phyloP scores from a whole-genome alignment of 2,113 vertebrate species.

The Nansenia antarctica region DNA sequence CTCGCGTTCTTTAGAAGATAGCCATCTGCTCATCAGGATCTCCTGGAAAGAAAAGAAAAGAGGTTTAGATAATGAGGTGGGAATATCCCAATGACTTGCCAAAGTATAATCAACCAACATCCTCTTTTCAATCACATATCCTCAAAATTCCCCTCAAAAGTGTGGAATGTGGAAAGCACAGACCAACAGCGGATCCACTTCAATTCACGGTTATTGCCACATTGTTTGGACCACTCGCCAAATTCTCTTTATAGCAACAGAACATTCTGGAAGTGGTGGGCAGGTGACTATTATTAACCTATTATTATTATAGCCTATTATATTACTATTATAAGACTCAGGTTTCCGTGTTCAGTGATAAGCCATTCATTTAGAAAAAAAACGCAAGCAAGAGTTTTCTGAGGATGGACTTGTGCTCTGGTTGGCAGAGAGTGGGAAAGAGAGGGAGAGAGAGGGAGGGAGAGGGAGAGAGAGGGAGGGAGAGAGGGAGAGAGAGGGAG shows the following conservation, averaged over 20 bases:
- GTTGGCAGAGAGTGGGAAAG: slow-evolving; percentile 66
- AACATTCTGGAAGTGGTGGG: slow-evolving; percentile 42
- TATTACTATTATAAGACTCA: slow-evolving; percentile 70
- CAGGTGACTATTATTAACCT: slow-evolving; percentile 43
- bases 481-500: slow-evolving; percentile 31
- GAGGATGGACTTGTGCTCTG: slow-evolving; percentile 73
- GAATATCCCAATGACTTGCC: slow-evolving; percentile 52
- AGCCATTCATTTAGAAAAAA: neutral
- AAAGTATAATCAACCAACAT: slow-evolving; percentile 72
- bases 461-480: slow-evolving; percentile 49
- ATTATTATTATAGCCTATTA: too few relatives aligned
- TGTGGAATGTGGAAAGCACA: slow-evolving; percentile 47
- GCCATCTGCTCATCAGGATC: slow-evolving; percentile 88
- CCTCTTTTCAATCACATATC: slow-evolving; percentile 66
- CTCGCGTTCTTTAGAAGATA: slow-evolving; percentile 91
- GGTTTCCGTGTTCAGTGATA: slow-evolving; percentile 41
- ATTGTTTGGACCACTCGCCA: slow-evolving; percentile 63
- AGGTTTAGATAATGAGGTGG: neutral
- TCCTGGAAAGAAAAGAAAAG: slow-evolving; percentile 75
- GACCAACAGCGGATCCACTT: slow-evolving; percentile 56
- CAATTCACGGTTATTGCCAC: slow-evolving; percentile 53
- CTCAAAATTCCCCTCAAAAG: slow-evolving; percentile 65
- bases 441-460: too few relatives aligned
- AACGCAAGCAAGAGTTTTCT: too few relatives aligned
- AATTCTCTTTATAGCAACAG: slow-evolving; percentile 34